Conservation (phyloP, 2,888 invertebrate genomes). For the Alviniconcha strummeri region DNA sequence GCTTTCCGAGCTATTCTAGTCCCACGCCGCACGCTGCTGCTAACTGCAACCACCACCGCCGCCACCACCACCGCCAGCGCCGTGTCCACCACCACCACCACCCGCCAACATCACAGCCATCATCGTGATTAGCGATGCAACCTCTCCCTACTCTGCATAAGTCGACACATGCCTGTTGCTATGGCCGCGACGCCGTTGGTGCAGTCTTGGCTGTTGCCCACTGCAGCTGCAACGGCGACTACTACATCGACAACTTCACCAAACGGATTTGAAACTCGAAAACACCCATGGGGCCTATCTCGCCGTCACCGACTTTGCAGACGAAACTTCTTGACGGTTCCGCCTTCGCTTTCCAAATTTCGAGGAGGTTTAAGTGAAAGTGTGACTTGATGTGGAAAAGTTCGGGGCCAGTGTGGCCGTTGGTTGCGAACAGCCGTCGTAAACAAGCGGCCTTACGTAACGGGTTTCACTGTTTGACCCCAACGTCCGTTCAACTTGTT, state of each 20-base stretch:
- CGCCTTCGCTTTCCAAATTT: too few species aligned
- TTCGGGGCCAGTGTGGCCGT: too few species aligned
- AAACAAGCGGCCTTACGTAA: neutral
- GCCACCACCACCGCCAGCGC: neutral
- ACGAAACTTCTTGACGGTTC: too few species aligned
- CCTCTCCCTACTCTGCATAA: conserved; percentile 21
- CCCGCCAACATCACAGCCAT: neutral
- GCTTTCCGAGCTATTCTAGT: conserved; percentile 21
- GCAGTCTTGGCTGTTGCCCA: neutral
- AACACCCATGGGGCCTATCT: too few species aligned
- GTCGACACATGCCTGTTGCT: conserved; percentile 20
- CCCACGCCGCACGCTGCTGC: conserved; percentile 20
- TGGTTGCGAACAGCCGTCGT: neutral
- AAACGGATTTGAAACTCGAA: too few species aligned
- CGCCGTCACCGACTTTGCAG: too few species aligned
- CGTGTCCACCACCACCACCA: neutral
- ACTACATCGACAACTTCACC: neutral
- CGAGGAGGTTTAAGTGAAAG: too few species aligned
- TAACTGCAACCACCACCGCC: conserved; percentile 17
- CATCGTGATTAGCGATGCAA: conserved; percentile 2
- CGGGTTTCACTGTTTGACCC: conserved; percentile 5
- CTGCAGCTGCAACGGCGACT: conserved; percentile 16
- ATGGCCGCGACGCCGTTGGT: conserved; percentile 7
- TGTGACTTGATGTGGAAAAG: too few species aligned
- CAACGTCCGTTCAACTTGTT: neutral